These are phyloP conservation scores for Bombyx huttoni DNA, from an alignment of 2,888 invertebrate species.

Conservation along the genomic window DNA sequence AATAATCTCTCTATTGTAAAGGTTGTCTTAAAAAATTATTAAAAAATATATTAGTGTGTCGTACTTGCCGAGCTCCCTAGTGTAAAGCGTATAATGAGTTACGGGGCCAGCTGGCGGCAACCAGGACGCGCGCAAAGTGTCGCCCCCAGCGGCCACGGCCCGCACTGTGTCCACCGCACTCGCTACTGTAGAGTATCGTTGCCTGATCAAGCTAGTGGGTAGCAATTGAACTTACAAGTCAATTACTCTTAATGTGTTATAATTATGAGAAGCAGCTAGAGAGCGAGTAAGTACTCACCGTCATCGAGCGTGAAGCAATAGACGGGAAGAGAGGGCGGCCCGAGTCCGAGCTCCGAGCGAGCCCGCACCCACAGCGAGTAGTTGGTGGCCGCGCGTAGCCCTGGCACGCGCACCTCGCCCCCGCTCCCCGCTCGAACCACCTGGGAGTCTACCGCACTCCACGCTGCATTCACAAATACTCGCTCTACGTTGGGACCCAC, in stretches of 20 bases:
- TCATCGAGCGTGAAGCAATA: constrained; percentile 86
- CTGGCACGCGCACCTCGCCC: constrained; percentile 73
- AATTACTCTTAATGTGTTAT: no score
- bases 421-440: constrained; percentile 17
- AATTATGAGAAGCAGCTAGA: neutral
- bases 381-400: constrained; percentile 83
- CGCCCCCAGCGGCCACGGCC: constrained; percentile 81
- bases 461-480: constrained; percentile 6
- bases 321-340: constrained; percentile 78
- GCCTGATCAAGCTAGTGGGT: no score
- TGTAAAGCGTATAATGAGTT: constrained; percentile 83
- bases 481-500: neutral
- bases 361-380: constrained; percentile 87
- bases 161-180: constrained; percentile 83
- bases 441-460: constrained; percentile 14
- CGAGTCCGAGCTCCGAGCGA: constrained; percentile 83
- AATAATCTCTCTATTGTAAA: neutral
- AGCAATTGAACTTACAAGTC: no score
- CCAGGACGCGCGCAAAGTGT: constrained; percentile 87
- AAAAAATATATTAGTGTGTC: constrained; percentile 8
- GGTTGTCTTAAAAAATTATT: neutral
- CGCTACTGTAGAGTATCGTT: constrained; percentile 71
- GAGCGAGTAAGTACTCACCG: constrained; percentile 55
- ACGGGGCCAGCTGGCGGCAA: constrained; percentile 81
- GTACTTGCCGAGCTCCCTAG: constrained; percentile 76